Base-by-base conservation (phyloP, 2,113 vertebrate genomes). In the Percopsis transmontana region DNA sequence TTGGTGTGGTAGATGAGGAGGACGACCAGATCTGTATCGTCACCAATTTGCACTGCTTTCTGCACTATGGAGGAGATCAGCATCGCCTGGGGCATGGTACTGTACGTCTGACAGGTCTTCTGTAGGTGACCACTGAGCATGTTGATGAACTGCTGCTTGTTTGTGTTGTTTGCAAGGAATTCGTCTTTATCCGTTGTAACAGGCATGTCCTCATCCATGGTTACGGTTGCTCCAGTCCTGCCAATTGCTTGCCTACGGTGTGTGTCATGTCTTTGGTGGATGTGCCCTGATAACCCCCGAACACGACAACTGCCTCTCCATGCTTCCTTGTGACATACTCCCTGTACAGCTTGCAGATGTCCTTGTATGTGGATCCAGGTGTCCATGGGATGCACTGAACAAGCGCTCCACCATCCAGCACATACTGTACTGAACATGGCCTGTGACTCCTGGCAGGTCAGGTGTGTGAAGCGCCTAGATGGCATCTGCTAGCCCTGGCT, bases 401-500 rank as follows among this genome's bases (percentile, higher is more conserved):
- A 47, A 47, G 45, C 15, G 45, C 45, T 47, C 45, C 45, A 16
- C 45, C 45, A 47, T 47, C 45, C 45, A 47, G 45, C 45, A 47
- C 45, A 47, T 47, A 16, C 45, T 47, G 45, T n/a, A n/a, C n/a
- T n/a, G n/a, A 47, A 47, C 45, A 47, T 9, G 45, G 45, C 45
- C 45, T 47, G 8, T 47, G 45, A 47, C 45, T 47, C 45, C 45
- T 16, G 45, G 15, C 7, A 47, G 45, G 45, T 47, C 45, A 47
- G 45, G 45, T 47, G 45, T 47, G 15, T 12, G 45, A 14, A 47
- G 45, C 45, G 45, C 45, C 45, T 14, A 47, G 45, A 47, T 47
- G 45, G 45, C 45, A 3, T 47, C 45, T 13, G 45, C 45, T 47
- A 47, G 15, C 45, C 7, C 8, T 47, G 45, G 8, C 45, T 8